Base-by-base conservation (phyloP, 2,888 invertebrate genomes). In the Drosophila longiperda region DNA sequence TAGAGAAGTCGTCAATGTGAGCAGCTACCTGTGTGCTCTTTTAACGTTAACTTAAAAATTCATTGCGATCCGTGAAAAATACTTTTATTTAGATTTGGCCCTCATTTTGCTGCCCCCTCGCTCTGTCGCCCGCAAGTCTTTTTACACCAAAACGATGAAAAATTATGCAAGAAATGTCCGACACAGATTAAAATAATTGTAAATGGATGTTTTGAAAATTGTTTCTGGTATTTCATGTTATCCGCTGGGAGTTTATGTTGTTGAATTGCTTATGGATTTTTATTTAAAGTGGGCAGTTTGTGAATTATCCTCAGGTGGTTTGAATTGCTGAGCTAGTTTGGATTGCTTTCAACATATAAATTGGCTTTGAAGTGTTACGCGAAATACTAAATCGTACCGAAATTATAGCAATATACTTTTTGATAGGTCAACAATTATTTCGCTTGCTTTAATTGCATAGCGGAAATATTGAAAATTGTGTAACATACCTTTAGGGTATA, bases 151-250 rank as follows among this genome's bases (percentile, higher is more conserved):
- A 80, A 73, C 78, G 81, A 83, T 83, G 83, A 60, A 89, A 78
- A 88, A 86, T 86, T 88, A 86, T 86, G 86, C 75, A 70, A 74
- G 67, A 75, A 86, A 86, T 86, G 88, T 73, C 67, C 64, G 87
- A 81, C 65, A 86, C 81, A 88, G 88, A 85, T 88, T 89, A 80
- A 75, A 73, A 75, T 86, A 85, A 88, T 80, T 89, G 88, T 78
- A 66, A 36, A 34, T 62, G 60, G 53, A 54, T 60, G 49, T 58
- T 29, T 42, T 78, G 78, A 75, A 80, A 45, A 45, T 45, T 45
- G 23, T 45, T 45, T 52, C 32, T 34, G 40, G 26, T 40, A 32
- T 33, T 40, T 34, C 45, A 12, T 55, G 45, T 53, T 20, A 49
- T 38, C 82, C 62, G 65, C 72, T 71, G 83, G 87, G 83, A 80